A percentile compares a stretch with the other conserved stretches of the same genome.
Conservation (phyloP, 2,113 vertebrate species). For the Callipepla squamata region DNA sequence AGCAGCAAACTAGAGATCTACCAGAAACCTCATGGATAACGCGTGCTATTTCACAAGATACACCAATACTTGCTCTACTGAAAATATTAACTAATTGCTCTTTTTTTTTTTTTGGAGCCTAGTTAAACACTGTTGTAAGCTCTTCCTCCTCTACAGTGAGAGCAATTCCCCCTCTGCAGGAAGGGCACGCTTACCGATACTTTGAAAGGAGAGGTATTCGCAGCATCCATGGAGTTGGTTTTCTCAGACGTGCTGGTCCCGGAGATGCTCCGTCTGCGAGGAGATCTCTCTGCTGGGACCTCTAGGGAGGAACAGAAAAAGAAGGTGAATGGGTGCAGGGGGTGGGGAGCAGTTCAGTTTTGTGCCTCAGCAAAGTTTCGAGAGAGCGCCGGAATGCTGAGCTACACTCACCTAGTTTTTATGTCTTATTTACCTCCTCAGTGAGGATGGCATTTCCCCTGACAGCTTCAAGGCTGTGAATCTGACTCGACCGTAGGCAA, state of each 20-base stretch:
- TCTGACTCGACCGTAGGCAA: neutral
- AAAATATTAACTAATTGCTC: neutral
- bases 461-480: constrained; percentile 1
- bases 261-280: constrained; percentile 94
- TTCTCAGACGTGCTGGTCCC: constrained; percentile 92
- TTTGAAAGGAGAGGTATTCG: constrained; percentile 94
- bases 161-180: neutral
- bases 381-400: neutral
- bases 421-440: neutral
- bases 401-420: neutral
- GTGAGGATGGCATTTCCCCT: neutral
- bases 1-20: neutral
- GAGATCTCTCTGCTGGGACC: constrained; percentile 91
- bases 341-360: constrained; percentile 2
- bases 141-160: neutral
- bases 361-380: constrained; percentile 25
- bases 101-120: neutral
- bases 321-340: constrained; percentile 23
- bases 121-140: neutral
- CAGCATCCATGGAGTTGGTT: constrained; percentile 83
- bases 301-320: constrained; percentile 76
- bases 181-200: constrained; percentile 87
- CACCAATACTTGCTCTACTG: neutral
- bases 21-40: neutral
- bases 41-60: too few species aligned